phyloP scores from a whole-genome alignment of 2,113 vertebrate species.

The Turnix velox region DNA sequence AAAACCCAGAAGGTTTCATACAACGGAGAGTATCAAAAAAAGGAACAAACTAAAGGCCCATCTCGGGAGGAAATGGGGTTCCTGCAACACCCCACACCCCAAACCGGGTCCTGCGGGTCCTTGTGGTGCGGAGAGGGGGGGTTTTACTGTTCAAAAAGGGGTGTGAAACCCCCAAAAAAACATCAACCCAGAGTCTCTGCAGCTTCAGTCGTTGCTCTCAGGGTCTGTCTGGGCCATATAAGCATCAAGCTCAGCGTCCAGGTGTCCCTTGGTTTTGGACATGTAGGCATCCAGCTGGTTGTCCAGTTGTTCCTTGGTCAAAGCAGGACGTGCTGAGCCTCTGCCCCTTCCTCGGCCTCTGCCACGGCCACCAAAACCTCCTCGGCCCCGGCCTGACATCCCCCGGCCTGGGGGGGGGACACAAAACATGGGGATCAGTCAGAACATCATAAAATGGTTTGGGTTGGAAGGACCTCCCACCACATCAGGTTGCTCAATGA shows the following conservation, averaged over 20 bases:
- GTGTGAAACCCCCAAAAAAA: not conserved
- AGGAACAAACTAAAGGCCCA: conserved; percentile 61
- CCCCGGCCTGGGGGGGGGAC: conserved; percentile 77
- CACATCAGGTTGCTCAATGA: too few relatives aligned
- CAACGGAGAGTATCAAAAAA: conserved; percentile 74
- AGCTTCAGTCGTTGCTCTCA: conserved; percentile 83
- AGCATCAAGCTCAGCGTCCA: conserved; percentile 94
- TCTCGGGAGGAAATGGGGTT: not conserved
- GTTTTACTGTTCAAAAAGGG: not conserved
- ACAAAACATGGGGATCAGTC: not conserved
- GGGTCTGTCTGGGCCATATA: conserved; percentile 98
- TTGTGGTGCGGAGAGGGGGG: not conserved
- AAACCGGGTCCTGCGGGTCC: conserved; percentile 14
- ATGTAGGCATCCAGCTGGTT: conserved; percentile 98
- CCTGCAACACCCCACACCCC: too few relatives aligned
- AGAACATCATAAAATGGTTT: too few relatives aligned
- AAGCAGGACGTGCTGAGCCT: conserved; percentile 70
- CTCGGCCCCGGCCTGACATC: conserved; percentile 82
- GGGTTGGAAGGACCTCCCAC: too few relatives aligned
- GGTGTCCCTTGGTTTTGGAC: conserved; percentile 97
- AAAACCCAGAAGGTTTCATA: conserved; percentile 36
- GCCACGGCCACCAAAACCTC: conserved; percentile 82
- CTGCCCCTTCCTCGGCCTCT: conserved; percentile 85
- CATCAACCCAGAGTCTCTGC: not conserved
- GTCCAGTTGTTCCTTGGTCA: conserved; percentile 95